A percentile compares a stretch with the other conserved stretches of the same genome.
Conservation (phyloP, 2,113 vertebrate species). For the Strix aluco region DNA sequence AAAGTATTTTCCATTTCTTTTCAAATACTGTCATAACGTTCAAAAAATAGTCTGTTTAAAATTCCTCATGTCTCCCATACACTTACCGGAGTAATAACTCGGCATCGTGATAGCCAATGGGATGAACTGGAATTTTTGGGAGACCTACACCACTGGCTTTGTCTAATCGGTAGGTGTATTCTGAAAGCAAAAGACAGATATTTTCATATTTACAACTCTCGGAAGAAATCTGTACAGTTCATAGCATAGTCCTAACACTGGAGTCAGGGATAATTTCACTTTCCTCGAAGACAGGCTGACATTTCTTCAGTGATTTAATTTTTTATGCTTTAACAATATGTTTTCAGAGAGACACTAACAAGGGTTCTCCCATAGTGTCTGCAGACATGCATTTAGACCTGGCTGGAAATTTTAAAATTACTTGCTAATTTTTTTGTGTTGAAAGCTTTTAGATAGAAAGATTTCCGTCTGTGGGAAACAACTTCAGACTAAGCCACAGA, state of each 20-base stretch:
- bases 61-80: not conserved
- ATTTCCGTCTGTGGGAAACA: not conserved
- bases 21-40: not conserved
- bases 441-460: not conserved
- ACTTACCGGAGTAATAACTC: conserved; percentile 84
- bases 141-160: conserved; percentile 81
- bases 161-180: conserved; percentile 82
- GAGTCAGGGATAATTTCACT: not conserved
- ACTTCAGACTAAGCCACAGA: not conserved
- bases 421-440: not conserved
- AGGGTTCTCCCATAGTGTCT: not conserved
- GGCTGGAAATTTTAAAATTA: not conserved
- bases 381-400: not conserved
- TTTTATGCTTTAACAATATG: not conserved
- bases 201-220: not conserved
- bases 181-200: conserved; percentile 62
- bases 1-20: not conserved
- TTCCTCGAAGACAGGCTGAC: not conserved
- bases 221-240: not conserved
- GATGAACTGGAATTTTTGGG: conserved; percentile 93
- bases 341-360: not conserved
- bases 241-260: not conserved
- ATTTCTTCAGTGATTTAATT: not conserved
- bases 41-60: not conserved
- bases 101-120: conserved; percentile 89